These are phyloP conservation scores for Atlantisia rogersi DNA, from an alignment of 2,113 vertebrate species.

Conservation along the genomic window DNA sequence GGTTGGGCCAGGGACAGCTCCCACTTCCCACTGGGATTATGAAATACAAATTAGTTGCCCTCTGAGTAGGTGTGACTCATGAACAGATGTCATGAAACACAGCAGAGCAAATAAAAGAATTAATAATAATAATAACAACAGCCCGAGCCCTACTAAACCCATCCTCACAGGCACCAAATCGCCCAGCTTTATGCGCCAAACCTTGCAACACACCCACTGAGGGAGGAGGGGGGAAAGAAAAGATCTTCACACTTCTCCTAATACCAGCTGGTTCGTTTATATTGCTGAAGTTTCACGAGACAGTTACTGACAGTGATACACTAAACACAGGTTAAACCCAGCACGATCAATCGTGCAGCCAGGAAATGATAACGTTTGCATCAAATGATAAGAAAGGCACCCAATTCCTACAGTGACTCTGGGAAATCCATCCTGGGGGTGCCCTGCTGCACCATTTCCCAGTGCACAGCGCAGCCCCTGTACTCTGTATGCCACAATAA, in stretches of 20 bases:
- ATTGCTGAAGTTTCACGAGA: slow-evolving; percentile 55
- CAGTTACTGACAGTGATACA: slow-evolving; percentile 66
- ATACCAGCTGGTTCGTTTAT: slow-evolving; percentile 75
- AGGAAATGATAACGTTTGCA: neutral
- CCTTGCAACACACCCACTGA: slow-evolving; percentile 50
- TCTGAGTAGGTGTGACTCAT: neutral
- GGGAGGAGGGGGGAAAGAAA: neutral
- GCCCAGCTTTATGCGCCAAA: slow-evolving; percentile 61
- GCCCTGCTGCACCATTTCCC: too few relatives aligned
- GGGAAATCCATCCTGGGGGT: neutral
- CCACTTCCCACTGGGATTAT: neutral
- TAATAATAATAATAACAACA: neutral
- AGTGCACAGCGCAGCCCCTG: accelerated
- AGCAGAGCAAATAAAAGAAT: neutral
- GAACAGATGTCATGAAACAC: neutral
- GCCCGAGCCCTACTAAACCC: neutral
- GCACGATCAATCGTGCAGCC: neutral
- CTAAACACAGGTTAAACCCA: slow-evolving; percentile 45
- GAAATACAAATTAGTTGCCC: slow-evolving; percentile 5
- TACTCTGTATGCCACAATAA: accelerated
- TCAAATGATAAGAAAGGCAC: neutral
- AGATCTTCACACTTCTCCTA: slow-evolving; percentile 78
- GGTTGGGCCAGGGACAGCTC: neutral
- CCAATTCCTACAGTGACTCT: neutral
- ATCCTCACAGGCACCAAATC: slow-evolving; percentile 32